A percentile compares a stretch with the other conserved stretches of the same genome.
Evolutionary conservation across 1,140 invertebrate species (phyloP).

Genomic region (Neodiprion pinetum): DNA sequence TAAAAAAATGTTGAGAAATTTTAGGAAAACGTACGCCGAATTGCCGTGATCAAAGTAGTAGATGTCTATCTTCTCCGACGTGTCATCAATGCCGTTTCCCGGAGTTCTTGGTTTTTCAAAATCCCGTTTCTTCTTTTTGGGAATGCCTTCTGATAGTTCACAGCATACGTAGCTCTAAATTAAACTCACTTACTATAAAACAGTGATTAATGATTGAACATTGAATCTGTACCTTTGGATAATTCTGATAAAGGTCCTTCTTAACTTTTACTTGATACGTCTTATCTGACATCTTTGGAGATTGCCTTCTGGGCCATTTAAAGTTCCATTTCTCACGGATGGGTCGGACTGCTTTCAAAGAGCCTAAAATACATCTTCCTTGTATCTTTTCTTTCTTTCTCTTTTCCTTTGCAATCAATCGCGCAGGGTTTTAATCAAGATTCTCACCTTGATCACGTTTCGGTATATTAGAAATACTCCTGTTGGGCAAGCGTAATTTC

Average conservation of each 20-base stretch:
- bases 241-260: conserved; percentile 30
- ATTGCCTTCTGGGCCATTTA: conserved; percentile 35
- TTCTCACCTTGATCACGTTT: background rate
- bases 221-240: conserved; percentile 30
- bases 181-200: conserved; percentile 18
- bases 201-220: background rate
- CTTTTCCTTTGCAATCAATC: background rate
- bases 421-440: background rate
- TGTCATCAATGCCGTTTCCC: conserved; percentile 29
- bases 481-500: background rate
- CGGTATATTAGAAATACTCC: background rate
- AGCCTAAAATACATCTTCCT: background rate
- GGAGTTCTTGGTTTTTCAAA: conserved; percentile 9
- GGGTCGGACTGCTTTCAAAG: conserved; percentile 13
- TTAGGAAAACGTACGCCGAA: conserved; percentile 56
- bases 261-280: conserved; percentile 39
- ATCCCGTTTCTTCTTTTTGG: conserved; percentile 20
- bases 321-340: conserved; percentile 32
- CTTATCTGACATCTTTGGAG: conserved; percentile 29
- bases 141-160: conserved; percentile 44
- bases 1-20: background rate
- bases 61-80: conserved; percentile 64
- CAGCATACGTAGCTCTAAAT: conserved; percentile 34
- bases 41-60: conserved; percentile 75
- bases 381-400: background rate